Conservation (phyloP, 2,888 invertebrate species). For the Chymomyza fuscimana region DNA sequence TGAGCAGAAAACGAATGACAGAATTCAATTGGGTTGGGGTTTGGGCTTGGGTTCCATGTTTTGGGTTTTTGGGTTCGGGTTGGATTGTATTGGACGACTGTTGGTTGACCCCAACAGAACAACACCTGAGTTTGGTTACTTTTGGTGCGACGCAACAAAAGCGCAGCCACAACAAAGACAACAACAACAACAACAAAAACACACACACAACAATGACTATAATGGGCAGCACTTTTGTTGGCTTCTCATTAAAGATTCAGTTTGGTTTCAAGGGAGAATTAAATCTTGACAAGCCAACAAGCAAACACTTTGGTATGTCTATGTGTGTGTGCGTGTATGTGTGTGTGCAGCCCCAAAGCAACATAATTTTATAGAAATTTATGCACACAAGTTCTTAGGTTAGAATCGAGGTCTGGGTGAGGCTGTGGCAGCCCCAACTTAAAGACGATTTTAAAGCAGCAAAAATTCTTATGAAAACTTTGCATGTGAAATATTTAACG, state of each 20-base stretch:
- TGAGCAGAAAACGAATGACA: conserved; percentile 16
- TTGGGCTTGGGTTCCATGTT: not conserved
- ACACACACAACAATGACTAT: conserved; percentile 1
- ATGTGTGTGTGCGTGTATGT: not conserved
- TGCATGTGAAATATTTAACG: too few species aligned
- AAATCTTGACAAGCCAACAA: conserved; percentile 59
- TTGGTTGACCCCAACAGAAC: conserved; percentile 16
- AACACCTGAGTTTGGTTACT: conserved; percentile 21
- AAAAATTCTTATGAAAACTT: not conserved
- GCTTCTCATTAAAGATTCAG: conserved; percentile 74
- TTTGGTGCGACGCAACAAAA: conserved; percentile 38
- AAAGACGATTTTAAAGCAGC: conserved; percentile 40
- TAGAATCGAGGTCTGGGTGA: not conserved
- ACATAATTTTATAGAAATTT: conserved; percentile 69
- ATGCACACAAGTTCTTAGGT: conserved; percentile 33
- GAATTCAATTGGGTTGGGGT: conserved; percentile 1
- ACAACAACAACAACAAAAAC: conserved; percentile 16
- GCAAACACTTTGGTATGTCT: conserved; percentile 34
- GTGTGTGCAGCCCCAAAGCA: conserved; percentile 35
- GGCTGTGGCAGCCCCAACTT: conserved; percentile 10
- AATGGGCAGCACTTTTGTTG: conserved; percentile 43
- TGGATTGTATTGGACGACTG: conserved; percentile 19
- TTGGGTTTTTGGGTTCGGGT: not conserved
- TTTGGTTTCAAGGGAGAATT: conserved; percentile 72
- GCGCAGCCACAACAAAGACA: conserved; percentile 24